Evolutionary conservation across 2,888 invertebrate species (phyloP).

Genomic region (Syrista parreyssii): DNA sequence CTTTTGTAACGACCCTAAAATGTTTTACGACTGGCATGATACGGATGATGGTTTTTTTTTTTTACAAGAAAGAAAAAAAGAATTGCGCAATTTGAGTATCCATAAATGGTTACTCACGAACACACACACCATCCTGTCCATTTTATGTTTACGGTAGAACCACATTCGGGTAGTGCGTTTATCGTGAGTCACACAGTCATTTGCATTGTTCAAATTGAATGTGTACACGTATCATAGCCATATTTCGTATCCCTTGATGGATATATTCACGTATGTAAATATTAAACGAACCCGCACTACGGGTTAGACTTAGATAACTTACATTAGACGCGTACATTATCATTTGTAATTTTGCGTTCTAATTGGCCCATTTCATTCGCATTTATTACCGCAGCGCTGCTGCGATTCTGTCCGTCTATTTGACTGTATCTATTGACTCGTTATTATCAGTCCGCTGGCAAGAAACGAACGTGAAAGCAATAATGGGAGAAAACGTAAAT

Average conservation of each 20-base stretch:
- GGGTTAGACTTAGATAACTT: background rate
- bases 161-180: background rate
- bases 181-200: background rate
- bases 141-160: background rate
- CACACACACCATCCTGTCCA: too few species aligned
- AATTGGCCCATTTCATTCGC: background rate
- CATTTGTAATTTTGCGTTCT: background rate
- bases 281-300: background rate
- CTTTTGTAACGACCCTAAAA: too few species aligned
- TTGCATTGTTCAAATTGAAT: background rate
- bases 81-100: too few species aligned
- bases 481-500: background rate
- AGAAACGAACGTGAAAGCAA: background rate
- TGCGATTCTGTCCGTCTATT: background rate
- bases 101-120: too few species aligned
- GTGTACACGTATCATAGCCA: background rate
- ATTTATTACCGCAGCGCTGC: background rate
- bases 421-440: background rate
- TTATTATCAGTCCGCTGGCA: background rate
- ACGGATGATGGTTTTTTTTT: too few species aligned
- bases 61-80: too few species aligned
- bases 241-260: background rate
- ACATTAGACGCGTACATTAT: background rate
- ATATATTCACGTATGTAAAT: background rate
- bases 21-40: too few species aligned